phyloP scores from a whole-genome alignment of 1,140 invertebrate genomes.

The Sinella curviseta region DNA sequence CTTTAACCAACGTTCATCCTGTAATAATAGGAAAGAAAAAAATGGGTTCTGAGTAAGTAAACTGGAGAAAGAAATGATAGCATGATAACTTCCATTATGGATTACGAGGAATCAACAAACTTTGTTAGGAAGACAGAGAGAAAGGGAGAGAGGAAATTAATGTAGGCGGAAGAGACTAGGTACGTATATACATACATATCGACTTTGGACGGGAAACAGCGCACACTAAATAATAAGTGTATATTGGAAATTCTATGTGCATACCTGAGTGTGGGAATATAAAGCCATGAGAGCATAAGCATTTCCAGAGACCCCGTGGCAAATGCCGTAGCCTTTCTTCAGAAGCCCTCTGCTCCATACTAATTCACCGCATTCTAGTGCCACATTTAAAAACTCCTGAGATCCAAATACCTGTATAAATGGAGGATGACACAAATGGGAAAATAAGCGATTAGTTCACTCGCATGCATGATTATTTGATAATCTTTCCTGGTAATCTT shows the following conservation, averaged over 20 bases:
- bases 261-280: conserved; percentile 75
- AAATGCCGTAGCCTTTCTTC: conserved; percentile 85
- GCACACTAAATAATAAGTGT: too few relatives aligned
- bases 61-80: not conserved
- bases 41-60: not conserved
- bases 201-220: too few relatives aligned
- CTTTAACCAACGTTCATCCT: conserved; percentile 59
- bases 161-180: too few relatives aligned
- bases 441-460: not conserved
- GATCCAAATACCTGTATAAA: conserved; percentile 68
- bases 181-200: too few relatives aligned
- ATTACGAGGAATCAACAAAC: not conserved
- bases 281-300: conserved; percentile 82
- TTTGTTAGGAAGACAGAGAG: not conserved
- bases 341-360: conserved; percentile 84
- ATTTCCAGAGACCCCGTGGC: conserved; percentile 90
- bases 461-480: not conserved
- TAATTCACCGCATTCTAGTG: conserved; percentile 71
- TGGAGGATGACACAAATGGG: not conserved
- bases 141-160: not conserved
- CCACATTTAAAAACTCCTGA: conserved; percentile 71
- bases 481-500: not conserved
- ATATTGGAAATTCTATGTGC: conserved; percentile 24
- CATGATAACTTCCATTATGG: not conserved
- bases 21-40: too few relatives aligned